Evolutionary conservation across 2,113 vertebrate species (phyloP).

Genomic region (Rhinolophus ferrumequinum): DNA sequence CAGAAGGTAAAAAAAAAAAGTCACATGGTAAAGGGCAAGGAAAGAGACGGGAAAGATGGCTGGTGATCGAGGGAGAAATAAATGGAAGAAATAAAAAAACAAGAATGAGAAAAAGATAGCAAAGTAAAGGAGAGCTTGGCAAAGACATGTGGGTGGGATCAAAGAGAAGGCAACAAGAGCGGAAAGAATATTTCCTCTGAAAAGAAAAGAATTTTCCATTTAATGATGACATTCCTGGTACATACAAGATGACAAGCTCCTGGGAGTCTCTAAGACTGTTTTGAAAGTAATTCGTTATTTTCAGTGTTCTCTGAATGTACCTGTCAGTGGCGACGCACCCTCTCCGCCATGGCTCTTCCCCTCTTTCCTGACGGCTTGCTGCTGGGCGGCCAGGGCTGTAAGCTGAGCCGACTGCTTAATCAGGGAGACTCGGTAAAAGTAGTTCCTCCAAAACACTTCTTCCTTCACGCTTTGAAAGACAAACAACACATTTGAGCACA

Average conservation of each 20-base stretch:
- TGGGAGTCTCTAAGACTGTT: not conserved
- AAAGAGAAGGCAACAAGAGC: not conserved
- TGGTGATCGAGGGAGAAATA: not conserved
- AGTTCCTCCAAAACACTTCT: slow-evolving; percentile 99
- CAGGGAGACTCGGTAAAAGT: slow-evolving; percentile 97
- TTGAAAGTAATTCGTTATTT: not conserved
- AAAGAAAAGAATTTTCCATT: slow-evolving; percentile 2
- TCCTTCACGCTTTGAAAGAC: slow-evolving; percentile 92
- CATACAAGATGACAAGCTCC: not conserved
- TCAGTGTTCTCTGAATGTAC: slow-evolving; percentile 79
- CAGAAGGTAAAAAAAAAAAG: not conserved
- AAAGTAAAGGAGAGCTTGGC: not conserved
- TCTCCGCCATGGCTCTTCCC: slow-evolving; percentile 81
- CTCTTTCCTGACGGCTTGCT: slow-evolving; percentile 89
- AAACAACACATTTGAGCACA: slow-evolving; percentile 28
- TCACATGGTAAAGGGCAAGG: not conserved
- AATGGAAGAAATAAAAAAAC: not conserved
- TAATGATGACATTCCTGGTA: slow-evolving; percentile 6
- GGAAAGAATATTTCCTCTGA: not conserved
- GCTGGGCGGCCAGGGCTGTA: slow-evolving; percentile 94
- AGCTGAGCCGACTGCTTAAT: slow-evolving; percentile 98
- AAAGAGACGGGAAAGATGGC: not conserved
- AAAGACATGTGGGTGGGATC: not conserved
- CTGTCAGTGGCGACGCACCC: slow-evolving; percentile 86
- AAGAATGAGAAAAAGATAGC: not conserved